A percentile compares a stretch with the other conserved stretches of the same genome.
Conservation (phyloP, 2,113 vertebrate genomes). For the Platysternon megacephalum region DNA sequence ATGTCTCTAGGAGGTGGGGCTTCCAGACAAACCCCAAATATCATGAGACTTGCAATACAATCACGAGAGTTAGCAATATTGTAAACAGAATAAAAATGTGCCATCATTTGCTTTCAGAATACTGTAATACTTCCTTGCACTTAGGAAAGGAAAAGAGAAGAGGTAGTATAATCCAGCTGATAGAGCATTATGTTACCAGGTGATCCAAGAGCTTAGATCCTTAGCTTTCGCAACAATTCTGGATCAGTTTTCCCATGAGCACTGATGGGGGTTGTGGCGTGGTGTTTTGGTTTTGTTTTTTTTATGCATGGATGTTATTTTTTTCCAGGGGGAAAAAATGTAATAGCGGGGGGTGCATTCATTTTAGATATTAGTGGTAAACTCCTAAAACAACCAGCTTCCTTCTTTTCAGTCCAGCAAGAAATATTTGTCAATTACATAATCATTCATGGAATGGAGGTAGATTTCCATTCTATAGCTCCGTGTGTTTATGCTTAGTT, state of each 20-base stretch:
- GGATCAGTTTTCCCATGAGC: not conserved
- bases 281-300: not conserved
- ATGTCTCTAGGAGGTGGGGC: not conserved
- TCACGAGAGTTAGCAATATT: not conserved
- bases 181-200: not conserved
- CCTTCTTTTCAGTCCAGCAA: not conserved
- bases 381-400: not conserved
- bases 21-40: not conserved
- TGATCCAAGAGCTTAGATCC: not conserved
- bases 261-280: not conserved
- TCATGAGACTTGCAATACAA: not conserved
- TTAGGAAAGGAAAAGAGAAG: not conserved
- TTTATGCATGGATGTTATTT: not conserved
- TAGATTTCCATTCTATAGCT: not conserved
- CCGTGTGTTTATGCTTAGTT: not conserved
- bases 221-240: not conserved
- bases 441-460: not conserved
- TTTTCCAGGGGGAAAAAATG: not conserved
- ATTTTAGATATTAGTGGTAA: not conserved
- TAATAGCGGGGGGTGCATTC: not conserved
- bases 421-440: not conserved
- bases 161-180: not conserved
- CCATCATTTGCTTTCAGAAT: not conserved
- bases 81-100: not conserved
- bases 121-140: not conserved